Base-by-base conservation (phyloP, 2,113 vertebrate genomes). In the Aramus guarauna region DNA sequence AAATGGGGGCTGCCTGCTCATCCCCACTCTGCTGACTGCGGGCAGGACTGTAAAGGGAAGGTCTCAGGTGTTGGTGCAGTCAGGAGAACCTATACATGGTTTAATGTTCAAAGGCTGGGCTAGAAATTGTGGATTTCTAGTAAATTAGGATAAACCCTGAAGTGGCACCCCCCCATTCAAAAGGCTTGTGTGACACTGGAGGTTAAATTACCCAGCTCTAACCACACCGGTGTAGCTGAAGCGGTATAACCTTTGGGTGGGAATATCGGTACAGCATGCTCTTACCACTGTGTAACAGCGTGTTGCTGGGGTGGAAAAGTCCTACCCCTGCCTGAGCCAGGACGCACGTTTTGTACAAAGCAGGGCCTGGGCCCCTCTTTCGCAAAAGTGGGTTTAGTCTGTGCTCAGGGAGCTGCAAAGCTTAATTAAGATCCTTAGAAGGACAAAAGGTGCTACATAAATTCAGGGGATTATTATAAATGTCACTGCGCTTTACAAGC, bases 391-490 rank as follows among this genome's bases (percentile, higher is more conserved):
- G 56, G 59, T 90, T 95, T 91, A 79, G 85, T 37, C 64, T 45
- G 92, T 91, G 80, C 71, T 86, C 66, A 47, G 90, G 88, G 83
- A 94, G 82, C 76, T 85, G 80, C 91, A 76, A 93, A 96, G 56
- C 77, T 94, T 96, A 95, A 95, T 97, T 95, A 97, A 96, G 95
- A 96, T 88, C 94, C 85, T 97, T 95, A 91, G 93, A 96, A 97
- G 91, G 90, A 97, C 94, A 94, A 95, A 96, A 96, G 89, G 92
- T 97, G 92, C 83, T 60, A 69, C 63, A 91, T 96, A 97, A 97
- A 96, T 93, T 95, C 74, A 69, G 60, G 66, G 72, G 68, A 95
- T 96, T 96, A 94, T 97, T 96, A 95, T 89, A 97, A 97, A 97
- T 96, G 94, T 97, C 94, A 96, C 56, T 39, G 96, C 2, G 1